phyloP scores from a whole-genome alignment of 2,113 vertebrate species.

The Ranitomeya imitator region DNA sequence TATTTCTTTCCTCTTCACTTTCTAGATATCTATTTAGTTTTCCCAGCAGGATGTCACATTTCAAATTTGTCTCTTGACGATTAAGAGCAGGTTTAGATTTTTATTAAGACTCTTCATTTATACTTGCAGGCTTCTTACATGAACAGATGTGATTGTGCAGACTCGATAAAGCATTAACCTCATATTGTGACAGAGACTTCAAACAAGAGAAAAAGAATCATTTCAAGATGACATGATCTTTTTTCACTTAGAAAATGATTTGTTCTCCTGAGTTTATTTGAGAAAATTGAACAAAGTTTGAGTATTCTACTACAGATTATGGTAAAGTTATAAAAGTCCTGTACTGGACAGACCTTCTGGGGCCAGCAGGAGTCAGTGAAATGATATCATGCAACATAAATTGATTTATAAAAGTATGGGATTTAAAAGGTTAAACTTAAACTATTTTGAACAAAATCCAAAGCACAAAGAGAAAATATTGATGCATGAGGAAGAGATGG shows the following conservation, averaged over 20 bases:
- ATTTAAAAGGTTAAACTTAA: too few species aligned
- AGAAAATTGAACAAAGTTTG: neutral
- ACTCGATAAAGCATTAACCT: constrained; percentile 31
- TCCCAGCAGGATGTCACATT: constrained; percentile 25
- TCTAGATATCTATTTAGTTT: constrained; percentile 37
- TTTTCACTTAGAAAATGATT: constrained; percentile 24
- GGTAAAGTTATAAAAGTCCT: neutral
- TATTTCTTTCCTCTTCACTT: constrained; percentile 7
- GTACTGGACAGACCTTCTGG: neutral
- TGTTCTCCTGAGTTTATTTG: neutral
- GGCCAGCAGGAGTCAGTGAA: neutral
- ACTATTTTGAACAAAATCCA: too few species aligned
- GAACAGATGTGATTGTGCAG: constrained; percentile 29
- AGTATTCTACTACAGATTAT: neutral
- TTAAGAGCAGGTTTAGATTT: constrained; percentile 38
- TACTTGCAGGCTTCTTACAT: constrained; percentile 26
- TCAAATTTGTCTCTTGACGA: constrained; percentile 36
- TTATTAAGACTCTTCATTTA: constrained; percentile 9
- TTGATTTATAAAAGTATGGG: too few species aligned
- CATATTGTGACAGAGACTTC: neutral
- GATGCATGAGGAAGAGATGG: too few species aligned
- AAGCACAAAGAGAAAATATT: too few species aligned
- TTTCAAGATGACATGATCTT: constrained; percentile 4
- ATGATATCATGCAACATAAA: neutral
- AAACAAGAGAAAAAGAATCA: constrained; percentile 25